phyloP scores from a whole-genome alignment of 2,888 invertebrate species.

The Dryobotodes eremita region DNA sequence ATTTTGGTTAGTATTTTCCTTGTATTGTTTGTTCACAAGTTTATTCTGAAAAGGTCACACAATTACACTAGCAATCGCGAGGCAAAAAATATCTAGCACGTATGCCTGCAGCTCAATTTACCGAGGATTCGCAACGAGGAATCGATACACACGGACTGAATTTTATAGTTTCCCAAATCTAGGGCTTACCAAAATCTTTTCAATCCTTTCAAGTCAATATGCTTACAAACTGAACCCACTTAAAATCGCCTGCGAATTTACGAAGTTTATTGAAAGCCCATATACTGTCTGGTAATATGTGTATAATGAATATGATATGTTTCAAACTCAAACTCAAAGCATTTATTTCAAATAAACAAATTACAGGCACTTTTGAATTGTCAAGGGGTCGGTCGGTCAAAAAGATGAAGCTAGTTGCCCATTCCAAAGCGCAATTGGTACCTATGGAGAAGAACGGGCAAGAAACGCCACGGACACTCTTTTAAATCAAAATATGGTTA shows the following conservation, averaged over 20 bases:
- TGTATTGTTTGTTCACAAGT: neutral
- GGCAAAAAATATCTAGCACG: neutral
- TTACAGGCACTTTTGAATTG: too few species aligned
- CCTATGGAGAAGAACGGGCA: too few species aligned
- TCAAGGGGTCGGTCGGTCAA: too few species aligned
- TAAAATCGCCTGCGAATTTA: neutral
- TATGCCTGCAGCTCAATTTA: slow-evolving; percentile 26
- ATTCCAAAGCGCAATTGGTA: too few species aligned
- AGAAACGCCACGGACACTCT: too few species aligned
- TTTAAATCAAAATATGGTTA: too few species aligned
- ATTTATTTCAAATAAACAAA: too few species aligned
- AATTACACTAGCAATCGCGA: neutral
- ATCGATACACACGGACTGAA: neutral
- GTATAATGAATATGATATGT: too few species aligned
- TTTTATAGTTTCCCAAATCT: neutral
- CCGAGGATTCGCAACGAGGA: slow-evolving; percentile 25
- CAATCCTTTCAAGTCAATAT: neutral
- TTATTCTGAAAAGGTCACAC: slow-evolving; percentile 17
- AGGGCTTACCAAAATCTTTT: neutral
- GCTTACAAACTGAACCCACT: neutral
- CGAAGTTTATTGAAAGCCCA: slow-evolving; percentile 13
- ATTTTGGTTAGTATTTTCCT: slow-evolving; percentile 2
- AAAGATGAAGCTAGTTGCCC: too few species aligned
- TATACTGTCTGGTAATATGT: slow-evolving; percentile 2
- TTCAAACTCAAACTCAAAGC: too few species aligned